Evolutionary conservation across 2,888 invertebrate species (phyloP), one percentile per base, ranked within the genome.

Genomic region (Oscheius sp.): DNA sequence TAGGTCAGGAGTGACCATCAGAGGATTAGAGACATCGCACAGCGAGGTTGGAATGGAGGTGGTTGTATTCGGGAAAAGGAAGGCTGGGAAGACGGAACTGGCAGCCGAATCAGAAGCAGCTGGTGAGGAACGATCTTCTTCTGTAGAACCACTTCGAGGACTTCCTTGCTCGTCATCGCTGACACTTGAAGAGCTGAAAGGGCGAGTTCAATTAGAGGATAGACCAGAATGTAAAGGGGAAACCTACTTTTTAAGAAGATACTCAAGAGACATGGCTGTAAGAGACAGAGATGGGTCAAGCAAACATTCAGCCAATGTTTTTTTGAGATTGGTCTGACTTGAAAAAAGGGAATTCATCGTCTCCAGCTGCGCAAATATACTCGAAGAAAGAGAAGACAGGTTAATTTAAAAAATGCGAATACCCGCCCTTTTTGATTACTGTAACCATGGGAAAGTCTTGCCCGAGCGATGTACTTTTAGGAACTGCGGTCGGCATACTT

Each of bases 141-240:
- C 76, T 45, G 64, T 72, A 23, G 73, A 72, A 2, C 65, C 73
- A 27, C 70, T 70, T 50, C 72, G 29, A 6, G 58, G 48, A 37
- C 53, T 52, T n/a, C 58, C 58, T 17, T 50, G 29, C 27, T 64
- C 73, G 17, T 75, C 73, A n/a, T 75, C 75, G 33, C 71, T 72
- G 3, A 58, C 37, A 31, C 69, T 52, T 4, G 76, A 76, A 17
- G 69, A 69, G 20, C 69, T 69, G 69, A 37, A 68, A 48, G 10
- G 5, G 12, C 4, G 25, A 5, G 23, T 15, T 6, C 3, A 23
- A n/a, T 48, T 1, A 52, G 27, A 27, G 52, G 25, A 23, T 37
- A 37, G 15, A 6, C 15, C 15, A 20, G 46, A 8, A 17, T 12
- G n/a, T 8, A 17, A 46, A 46, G n/a, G 15, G 20, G 46, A 46